Percentiles rank a stretch among this genome's conserved stretches.
Evolutionary conservation across 2,888 invertebrate species (phyloP).

Genomic region (Ceriagrion tenellum): DNA sequence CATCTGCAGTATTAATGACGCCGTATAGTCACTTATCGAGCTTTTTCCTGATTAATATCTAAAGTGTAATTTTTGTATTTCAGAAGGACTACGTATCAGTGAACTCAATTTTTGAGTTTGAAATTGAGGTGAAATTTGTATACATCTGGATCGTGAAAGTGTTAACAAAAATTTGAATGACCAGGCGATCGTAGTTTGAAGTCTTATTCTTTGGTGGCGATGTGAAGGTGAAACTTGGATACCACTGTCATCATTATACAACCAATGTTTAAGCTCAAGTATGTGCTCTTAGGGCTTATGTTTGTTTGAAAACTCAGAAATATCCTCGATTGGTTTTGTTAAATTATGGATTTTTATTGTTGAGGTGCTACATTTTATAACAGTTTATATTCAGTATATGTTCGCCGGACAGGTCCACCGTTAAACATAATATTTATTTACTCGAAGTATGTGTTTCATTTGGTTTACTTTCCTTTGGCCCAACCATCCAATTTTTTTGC

Average conservation of each 20-base stretch:
- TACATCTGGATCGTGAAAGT: not conserved
- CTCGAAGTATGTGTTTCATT: no score
- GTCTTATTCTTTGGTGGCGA: not conserved
- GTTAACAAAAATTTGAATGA: not conserved
- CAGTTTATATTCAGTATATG: no score
- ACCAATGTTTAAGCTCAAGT: constrained; percentile 60
- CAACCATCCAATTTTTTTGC: no score
- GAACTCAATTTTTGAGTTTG: not conserved
- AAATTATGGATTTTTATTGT: no score
- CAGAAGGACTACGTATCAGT: not conserved
- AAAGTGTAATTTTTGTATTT: not conserved
- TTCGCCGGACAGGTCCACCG: no score
- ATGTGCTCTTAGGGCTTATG: not conserved
- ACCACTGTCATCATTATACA: not conserved
- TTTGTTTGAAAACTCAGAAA: not conserved
- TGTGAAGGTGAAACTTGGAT: constrained; percentile 28
- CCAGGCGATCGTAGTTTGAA: not conserved
- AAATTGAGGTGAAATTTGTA: not conserved
- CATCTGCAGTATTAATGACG: not conserved
- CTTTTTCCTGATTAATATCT: not conserved
- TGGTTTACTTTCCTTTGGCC: no score
- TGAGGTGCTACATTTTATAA: no score
- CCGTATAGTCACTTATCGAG: not conserved
- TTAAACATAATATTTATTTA: no score
- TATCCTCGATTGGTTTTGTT: no score